Evolutionary conservation across 2,797 vertebrate genomes (phyloP), one percentile per base, ranked within the genome.

Genomic region (Schizopygopsis pylzovi): DNA sequence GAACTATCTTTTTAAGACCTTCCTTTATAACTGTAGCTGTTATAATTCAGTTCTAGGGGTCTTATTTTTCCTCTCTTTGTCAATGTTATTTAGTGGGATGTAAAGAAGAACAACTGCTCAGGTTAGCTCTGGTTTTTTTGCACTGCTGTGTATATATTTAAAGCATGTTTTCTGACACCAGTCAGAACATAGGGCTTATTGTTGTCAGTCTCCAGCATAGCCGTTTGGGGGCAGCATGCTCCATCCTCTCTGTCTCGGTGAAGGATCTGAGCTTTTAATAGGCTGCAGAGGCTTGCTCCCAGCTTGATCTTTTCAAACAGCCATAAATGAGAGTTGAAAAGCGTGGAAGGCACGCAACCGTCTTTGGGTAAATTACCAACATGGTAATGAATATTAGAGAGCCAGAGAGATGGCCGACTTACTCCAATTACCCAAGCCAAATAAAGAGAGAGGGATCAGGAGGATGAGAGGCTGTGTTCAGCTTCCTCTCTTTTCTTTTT

Each of bases 281-380:
- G 92, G 92, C 92, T 94, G 93, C 93, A 89, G 92, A 93, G 92
- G 90, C 92, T 91, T 92, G 91, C 92, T 90, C 87, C 72, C 90
- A 94, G 91, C 91, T 91, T 94, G 93, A 95, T 93, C 92, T 94
- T 91, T 93, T 93, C 90, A 92, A 94, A 94, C 92, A 94, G 90
- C 91, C 93, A 63, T 95, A 93, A 95, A 95, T 91, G 90, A 90
- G 89, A 92, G 93, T 91, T 93, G 93, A 93, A 94, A 94, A 94
- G 92, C 92, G 94, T 95, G 93, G 94, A 91, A 93, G 90, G 91
- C 83, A 88, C 90, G 89, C 91, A 91, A 90, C 91, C 85, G 82
- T 88, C 90, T 89, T 90, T 92, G 92, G 90, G 89, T 94, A 87
- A 92, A 93, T 91, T 28, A 89, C 87, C 91, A 90, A 89, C 87